Evolutionary conservation across 2,797 vertebrate genomes (phyloP).

Genomic region (Scolopax bukidnonensis): DNA sequence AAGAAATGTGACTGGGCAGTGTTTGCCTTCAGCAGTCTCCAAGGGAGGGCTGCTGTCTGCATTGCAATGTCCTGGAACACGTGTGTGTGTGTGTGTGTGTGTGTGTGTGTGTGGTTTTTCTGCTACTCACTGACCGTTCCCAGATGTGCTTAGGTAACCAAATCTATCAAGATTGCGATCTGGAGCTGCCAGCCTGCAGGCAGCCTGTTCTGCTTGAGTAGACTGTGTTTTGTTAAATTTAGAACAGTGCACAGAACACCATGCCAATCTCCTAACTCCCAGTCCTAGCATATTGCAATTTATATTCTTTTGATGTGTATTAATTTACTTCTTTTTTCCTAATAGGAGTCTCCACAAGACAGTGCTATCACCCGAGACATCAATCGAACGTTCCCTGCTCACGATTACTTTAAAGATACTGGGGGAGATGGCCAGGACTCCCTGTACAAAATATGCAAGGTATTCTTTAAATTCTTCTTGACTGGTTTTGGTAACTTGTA

Average conservation of each 20-base stretch:
- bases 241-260: background rate
- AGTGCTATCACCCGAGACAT: slow-evolving; percentile 98
- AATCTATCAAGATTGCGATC: background rate
- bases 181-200: slow-evolving; percentile 24
- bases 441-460: slow-evolving; percentile 99
- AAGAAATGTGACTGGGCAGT: background rate
- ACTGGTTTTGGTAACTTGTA: background rate
- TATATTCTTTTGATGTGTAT: background rate
- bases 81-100: no score
- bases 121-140: background rate
- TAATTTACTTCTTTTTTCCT: background rate
- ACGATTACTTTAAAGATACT: slow-evolving; percentile 99
- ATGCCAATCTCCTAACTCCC: background rate
- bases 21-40: background rate
- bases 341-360: slow-evolving; percentile 96
- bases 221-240: background rate
- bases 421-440: slow-evolving; percentile 99
- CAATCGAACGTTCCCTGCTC: slow-evolving; percentile 97
- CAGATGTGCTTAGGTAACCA: slow-evolving; percentile 24
- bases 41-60: background rate
- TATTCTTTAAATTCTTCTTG: slow-evolving; percentile 58
- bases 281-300: background rate
- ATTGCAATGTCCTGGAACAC: background rate
- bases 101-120: background rate
- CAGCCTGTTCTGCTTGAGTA: background rate